These are phyloP conservation scores for Nomada fucata DNA, from an alignment of 2,888 invertebrate genomes.

Conservation along the genomic window DNA sequence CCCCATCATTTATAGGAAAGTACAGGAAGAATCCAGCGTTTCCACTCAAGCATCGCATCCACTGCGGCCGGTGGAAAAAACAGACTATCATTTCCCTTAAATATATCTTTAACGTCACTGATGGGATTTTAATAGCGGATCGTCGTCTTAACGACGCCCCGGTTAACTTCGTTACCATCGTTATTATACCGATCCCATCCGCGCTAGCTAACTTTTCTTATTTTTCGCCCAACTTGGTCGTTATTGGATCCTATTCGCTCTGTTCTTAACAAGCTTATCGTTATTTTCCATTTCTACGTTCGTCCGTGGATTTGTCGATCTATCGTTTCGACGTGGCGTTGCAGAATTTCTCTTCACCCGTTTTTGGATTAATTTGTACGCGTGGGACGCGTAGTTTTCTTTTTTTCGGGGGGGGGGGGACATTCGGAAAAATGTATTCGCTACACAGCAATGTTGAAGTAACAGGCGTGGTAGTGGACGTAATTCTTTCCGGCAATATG, in stretches of 20 bases:
- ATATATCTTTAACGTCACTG: slow-evolving; percentile 58
- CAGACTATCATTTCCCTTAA: slow-evolving; percentile 48
- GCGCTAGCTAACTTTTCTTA: slow-evolving; percentile 43
- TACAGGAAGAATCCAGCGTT: slow-evolving; percentile 16
- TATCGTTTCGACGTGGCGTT: background rate
- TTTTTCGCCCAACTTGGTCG: slow-evolving; percentile 40
- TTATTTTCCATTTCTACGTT: background rate
- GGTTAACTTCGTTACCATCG: slow-evolving; percentile 58
- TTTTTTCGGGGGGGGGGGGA: too few relatives aligned
- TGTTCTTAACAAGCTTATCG: slow-evolving; percentile 42
- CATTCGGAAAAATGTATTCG: too few relatives aligned
- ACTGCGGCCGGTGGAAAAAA: slow-evolving; percentile 19
- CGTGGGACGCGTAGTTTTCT: too few relatives aligned
- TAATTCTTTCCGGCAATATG: too few relatives aligned
- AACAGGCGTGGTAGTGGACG: too few relatives aligned
- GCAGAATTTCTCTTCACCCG: background rate
- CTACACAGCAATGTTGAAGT: too few relatives aligned
- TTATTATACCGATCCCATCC: slow-evolving; percentile 57
- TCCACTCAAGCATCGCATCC: background rate
- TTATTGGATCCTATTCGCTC: slow-evolving; percentile 48
- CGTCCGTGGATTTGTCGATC: background rate
- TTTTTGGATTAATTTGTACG: too few relatives aligned
- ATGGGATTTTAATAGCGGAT: slow-evolving; percentile 65
- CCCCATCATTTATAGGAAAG: slow-evolving; percentile 24
- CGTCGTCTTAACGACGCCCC: slow-evolving; percentile 61